Base-by-base conservation (phyloP, 2,888 invertebrate species). In the Eurytoma californica region DNA sequence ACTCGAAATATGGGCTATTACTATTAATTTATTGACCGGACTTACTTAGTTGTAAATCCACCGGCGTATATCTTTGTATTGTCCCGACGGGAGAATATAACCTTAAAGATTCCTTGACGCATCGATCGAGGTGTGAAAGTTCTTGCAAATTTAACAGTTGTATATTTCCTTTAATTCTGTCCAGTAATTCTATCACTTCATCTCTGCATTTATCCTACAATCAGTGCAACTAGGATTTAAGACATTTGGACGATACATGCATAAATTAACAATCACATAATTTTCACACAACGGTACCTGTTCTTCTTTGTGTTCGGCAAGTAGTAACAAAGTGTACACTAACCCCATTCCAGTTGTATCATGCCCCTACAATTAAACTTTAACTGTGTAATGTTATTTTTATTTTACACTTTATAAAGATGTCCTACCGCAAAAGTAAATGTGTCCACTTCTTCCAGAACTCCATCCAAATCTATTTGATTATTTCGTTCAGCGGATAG, bases 51-150 rank as follows among this genome's bases (percentile, higher is more conserved):
- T 67, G 67, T 28, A 67, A 24, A 20, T 67, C 67, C 14, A 53
- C 53, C 3, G 14, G 0, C 24, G 67, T 16, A 16, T 53, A 14
- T 14, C 69, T 57, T 3, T 39, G 0, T 7, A 69, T 3, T 0
- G 58, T 69, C 3, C 58, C 3, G 7, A 94, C 94, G 83, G 94
- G 94, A 0, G 95, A 94, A 83, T 92, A 94, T 14, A 95, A 86
- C 69, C 94, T 89, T 73, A 94, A 84, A 0, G 94, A 91, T 87
- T 95, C 94, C 87, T 95, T 95, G 66, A 95, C 93, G 83, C 94
- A 94, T 83, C 93, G 92, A 83, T 95, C 95, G 81, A 94, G 90
- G 85, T 94, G 95, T 77, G 92, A 92, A 93, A 95, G 93, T 75
- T 92, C 92, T 81, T 92, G 88, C 18, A 95, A 87, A 83, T 94